These are phyloP conservation scores for Oxyruncus cristatus DNA, from an alignment of 2,113 vertebrate species.

Conservation along the genomic window DNA sequence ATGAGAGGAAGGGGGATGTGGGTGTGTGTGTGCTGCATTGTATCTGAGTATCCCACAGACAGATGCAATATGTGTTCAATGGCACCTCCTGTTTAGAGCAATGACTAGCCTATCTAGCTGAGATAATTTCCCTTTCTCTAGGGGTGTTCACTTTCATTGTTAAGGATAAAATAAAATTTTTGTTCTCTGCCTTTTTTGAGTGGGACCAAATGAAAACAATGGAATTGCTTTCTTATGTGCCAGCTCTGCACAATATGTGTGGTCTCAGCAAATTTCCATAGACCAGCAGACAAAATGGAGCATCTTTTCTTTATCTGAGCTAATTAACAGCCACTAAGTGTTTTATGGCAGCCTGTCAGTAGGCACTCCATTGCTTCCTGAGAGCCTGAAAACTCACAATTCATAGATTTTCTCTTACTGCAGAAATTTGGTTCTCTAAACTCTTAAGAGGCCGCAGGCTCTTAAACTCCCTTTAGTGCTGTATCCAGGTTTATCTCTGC, in stretches of 20 bases:
- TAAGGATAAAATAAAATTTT: neutral
- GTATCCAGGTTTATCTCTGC: neutral
- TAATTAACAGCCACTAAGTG: neutral
- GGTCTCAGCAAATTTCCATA: neutral
- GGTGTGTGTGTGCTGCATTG: neutral
- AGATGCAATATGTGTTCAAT: neutral
- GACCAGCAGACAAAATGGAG: neutral
- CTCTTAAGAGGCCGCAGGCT: neutral
- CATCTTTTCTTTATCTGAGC: neutral
- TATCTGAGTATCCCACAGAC: neutral
- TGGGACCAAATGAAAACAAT: neutral
- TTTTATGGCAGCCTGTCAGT: neutral
- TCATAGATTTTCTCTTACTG: neutral
- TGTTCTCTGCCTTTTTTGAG: neutral
- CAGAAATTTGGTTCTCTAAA: neutral
- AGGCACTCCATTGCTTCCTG: neutral
- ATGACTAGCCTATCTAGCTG: neutral
- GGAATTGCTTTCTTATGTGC: neutral
- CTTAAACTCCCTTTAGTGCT: neutral
- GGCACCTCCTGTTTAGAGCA: neutral
- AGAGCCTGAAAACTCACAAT: neutral
- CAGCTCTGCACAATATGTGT: neutral
- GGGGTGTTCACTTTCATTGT: neutral
- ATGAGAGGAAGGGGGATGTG: neutral
- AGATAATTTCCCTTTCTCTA: neutral